Conservation (phyloP, 2,888 invertebrate species). For the Tillus elongatus region DNA sequence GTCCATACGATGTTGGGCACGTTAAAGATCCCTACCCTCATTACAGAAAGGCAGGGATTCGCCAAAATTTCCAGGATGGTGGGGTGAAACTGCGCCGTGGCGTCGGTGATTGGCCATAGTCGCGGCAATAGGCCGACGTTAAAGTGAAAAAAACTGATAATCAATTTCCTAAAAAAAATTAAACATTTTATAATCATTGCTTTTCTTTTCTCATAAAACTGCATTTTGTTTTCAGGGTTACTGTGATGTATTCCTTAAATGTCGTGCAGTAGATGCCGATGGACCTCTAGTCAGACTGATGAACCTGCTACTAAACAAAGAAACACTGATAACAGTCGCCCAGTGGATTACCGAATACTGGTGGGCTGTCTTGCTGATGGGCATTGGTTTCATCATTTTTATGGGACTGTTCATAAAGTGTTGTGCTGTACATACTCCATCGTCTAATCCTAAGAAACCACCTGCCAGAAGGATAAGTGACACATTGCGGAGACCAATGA, state of each 20-base stretch:
- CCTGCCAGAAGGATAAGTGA: conserved; percentile 91
- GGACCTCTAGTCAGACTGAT: conserved; percentile 94
- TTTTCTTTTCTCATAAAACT: too few relatives aligned
- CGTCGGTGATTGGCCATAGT: too few relatives aligned
- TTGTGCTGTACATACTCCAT: conserved; percentile 99
- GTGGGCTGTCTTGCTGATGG: conserved; percentile 91
- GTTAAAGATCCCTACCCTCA: too few relatives aligned
- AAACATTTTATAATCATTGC: too few relatives aligned
- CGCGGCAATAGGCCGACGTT: too few relatives aligned
- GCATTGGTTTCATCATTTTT: conserved; percentile 82
- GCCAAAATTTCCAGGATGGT: too few relatives aligned
- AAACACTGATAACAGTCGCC: conserved; percentile 77
- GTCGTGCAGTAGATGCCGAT: conserved; percentile 96
- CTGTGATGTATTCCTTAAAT: conserved; percentile 98
- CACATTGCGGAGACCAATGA: conserved; percentile 82
- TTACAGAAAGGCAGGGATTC: too few relatives aligned
- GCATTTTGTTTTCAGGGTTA: conserved; percentile 61
- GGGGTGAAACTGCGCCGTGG: too few relatives aligned
- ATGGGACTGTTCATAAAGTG: conserved; percentile 99
- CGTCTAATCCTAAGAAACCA: conserved; percentile 94
- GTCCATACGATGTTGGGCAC: too few relatives aligned
- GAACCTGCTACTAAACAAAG: conserved; percentile 86
- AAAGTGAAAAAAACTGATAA: too few relatives aligned
- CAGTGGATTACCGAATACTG: conserved; percentile 93
- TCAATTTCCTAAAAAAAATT: too few relatives aligned